Evolutionary conservation across 2,888 invertebrate genomes (phyloP).

Genomic region (Ormyrus labotus): DNA sequence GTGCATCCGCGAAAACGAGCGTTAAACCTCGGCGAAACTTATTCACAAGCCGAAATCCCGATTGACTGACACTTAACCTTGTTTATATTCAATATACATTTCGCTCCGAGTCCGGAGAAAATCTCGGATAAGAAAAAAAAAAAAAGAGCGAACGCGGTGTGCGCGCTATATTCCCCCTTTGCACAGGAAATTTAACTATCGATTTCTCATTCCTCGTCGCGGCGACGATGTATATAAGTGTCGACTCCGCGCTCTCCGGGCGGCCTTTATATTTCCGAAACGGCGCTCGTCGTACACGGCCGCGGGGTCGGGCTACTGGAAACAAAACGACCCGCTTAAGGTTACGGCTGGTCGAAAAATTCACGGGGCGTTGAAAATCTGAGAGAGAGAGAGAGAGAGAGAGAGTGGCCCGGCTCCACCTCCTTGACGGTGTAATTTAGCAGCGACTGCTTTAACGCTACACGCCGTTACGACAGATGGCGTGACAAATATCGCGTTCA

Average conservation of each 20-base stretch:
- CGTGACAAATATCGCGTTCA: conserved; percentile 65
- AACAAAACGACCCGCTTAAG: conserved; percentile 37
- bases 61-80: conserved; percentile 1
- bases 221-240: not conserved
- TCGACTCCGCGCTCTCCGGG: not conserved
- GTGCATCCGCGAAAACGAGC: too few species aligned
- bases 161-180: conserved; percentile 9
- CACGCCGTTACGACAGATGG: conserved; percentile 58
- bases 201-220: conserved; percentile 44
- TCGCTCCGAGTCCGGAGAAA: not conserved
- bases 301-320: conserved; percentile 4
- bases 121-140: too few species aligned
- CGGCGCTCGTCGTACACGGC: not conserved
- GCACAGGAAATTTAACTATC: conserved; percentile 51
- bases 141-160: not conserved
- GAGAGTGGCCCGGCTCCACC: too few species aligned
- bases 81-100: conserved; percentile 23
- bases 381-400: too few species aligned
- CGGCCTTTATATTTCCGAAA: not conserved
- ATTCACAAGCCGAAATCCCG: not conserved
- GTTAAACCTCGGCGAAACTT: not conserved
- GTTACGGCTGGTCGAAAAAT: conserved; percentile 16
- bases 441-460: not conserved
- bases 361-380: too few species aligned
- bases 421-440: too few species aligned